Conservation (phyloP, 1,140 invertebrate genomes). For the Philopotamus ludificatus region DNA sequence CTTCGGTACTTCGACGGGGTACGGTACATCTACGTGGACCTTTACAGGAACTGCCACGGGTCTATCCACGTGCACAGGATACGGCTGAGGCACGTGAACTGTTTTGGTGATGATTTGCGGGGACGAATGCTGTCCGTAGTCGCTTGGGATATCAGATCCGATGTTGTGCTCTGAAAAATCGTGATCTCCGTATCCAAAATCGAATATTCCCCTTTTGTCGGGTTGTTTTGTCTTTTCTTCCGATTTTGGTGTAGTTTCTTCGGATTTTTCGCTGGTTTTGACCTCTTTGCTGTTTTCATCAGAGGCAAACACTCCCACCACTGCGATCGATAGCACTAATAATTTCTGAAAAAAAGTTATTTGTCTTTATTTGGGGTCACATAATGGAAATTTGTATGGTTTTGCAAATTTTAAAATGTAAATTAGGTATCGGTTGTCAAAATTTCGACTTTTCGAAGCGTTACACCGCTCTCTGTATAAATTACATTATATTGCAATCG, state of each 20-base stretch:
- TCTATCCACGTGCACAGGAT: slow-evolving; percentile 41
- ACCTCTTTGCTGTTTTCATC: slow-evolving; percentile 11
- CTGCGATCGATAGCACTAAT: background rate
- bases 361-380: too few relatives aligned
- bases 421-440: too few relatives aligned
- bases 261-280: slow-evolving; percentile 5
- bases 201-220: slow-evolving; percentile 17
- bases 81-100: slow-evolving; percentile 22
- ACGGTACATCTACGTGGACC: slow-evolving; percentile 35
- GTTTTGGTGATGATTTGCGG: slow-evolving; percentile 22
- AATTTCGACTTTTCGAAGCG: too few relatives aligned
- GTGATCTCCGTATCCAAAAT: slow-evolving; percentile 8
- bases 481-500: too few relatives aligned
- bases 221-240: slow-evolving; percentile 9
- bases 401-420: background rate
- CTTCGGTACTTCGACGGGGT: slow-evolving; percentile 34
- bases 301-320: background rate
- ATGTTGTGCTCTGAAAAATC: background rate
- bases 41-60: slow-evolving; percentile 34
- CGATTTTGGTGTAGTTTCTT: slow-evolving; percentile 1
- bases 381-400: too few relatives aligned
- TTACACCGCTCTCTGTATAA: too few relatives aligned
- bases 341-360: slow-evolving; percentile 10
- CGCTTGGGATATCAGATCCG: slow-evolving; percentile 1
- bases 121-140: background rate